Percentiles rank a stretch among this genome's conserved stretches.
These are phyloP conservation scores for Laspeyria flexula DNA, from an alignment of 2,888 invertebrate genomes.

Conservation along the genomic window DNA sequence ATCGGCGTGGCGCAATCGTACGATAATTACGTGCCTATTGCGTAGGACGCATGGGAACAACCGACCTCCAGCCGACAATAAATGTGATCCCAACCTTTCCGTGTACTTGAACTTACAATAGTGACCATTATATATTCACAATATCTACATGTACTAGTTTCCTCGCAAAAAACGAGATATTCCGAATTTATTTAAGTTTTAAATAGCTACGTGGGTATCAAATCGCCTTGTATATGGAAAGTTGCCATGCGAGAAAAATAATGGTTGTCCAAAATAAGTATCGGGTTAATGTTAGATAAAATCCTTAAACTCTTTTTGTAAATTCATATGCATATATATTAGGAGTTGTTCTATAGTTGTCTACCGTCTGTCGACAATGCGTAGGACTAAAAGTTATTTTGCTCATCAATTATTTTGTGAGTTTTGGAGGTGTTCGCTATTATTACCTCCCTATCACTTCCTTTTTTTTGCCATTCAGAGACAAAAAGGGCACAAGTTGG, in stretches of 20 bases:
- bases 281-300: constrained; percentile 30
- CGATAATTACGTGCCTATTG: constrained; percentile 71
- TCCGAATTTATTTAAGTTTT: constrained; percentile 9
- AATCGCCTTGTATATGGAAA: constrained; percentile 35
- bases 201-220: constrained; percentile 35
- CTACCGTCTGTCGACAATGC: constrained; percentile 1
- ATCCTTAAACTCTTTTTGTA: constrained; percentile 21
- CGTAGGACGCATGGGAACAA: constrained; percentile 80
- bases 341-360: constrained; percentile 15
- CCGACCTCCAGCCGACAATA: constrained; percentile 29
- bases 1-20: constrained; percentile 72
- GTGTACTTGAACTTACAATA: constrained; percentile 37
- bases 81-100: constrained; percentile 22
- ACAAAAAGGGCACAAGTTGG: neutral
- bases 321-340: constrained; percentile 22
- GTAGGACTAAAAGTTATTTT: constrained; percentile 7
- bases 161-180: constrained; percentile 9
- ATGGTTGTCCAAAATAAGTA: constrained; percentile 33
- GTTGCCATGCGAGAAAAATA: constrained; percentile 35
- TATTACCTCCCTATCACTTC: neutral
- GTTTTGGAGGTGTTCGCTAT: neutral
- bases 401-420: neutral
- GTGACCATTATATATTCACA: constrained; percentile 21
- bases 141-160: constrained; percentile 9
- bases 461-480: neutral